These are phyloP conservation scores for Protaetia brevitarsis DNA, from an alignment of 1,140 invertebrate species.

Conservation along the genomic window DNA sequence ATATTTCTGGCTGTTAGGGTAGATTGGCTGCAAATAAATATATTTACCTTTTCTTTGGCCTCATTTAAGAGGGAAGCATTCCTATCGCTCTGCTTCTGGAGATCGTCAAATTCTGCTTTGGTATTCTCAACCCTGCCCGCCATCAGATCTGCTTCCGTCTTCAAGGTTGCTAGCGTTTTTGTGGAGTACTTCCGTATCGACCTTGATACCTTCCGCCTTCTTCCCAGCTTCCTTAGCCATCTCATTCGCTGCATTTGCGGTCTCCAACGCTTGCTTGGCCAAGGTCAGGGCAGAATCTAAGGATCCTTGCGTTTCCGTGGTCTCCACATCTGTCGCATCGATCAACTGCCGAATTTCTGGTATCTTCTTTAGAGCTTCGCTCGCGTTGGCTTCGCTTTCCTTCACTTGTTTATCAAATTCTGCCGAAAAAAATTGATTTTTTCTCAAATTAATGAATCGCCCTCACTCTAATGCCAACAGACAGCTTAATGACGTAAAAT, in stretches of 20 bases:
- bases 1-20: too few species aligned
- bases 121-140: conserved; percentile 68
- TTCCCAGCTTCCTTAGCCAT: conserved; percentile 69
- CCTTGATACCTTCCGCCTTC: conserved; percentile 72
- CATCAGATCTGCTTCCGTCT: conserved; percentile 74
- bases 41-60: conserved; percentile 66
- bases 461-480: too few species aligned
- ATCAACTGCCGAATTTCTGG: conserved; percentile 44
- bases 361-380: conserved; percentile 61
- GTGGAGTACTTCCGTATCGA: conserved; percentile 73
- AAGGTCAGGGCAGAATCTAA: conserved; percentile 72
- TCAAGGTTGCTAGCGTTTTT: conserved; percentile 68
- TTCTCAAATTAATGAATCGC: too few species aligned
- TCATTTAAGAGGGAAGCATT: conserved; percentile 72
- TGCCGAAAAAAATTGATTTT: conserved; percentile 45
- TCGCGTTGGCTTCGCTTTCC: conserved; percentile 67
- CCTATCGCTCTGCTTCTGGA: conserved; percentile 69
- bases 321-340: conserved; percentile 58
- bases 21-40: too few species aligned
- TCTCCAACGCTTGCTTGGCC: conserved; percentile 70
- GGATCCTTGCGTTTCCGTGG: conserved; percentile 67
- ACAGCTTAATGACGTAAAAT: too few species aligned
- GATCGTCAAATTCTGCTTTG: conserved; percentile 63
- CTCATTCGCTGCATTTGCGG: conserved; percentile 72
- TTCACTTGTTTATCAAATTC: conserved; percentile 89